These are phyloP conservation scores for Bradynema listronoti DNA, from an alignment of 1,140 invertebrate species.

Conservation along the genomic window DNA sequence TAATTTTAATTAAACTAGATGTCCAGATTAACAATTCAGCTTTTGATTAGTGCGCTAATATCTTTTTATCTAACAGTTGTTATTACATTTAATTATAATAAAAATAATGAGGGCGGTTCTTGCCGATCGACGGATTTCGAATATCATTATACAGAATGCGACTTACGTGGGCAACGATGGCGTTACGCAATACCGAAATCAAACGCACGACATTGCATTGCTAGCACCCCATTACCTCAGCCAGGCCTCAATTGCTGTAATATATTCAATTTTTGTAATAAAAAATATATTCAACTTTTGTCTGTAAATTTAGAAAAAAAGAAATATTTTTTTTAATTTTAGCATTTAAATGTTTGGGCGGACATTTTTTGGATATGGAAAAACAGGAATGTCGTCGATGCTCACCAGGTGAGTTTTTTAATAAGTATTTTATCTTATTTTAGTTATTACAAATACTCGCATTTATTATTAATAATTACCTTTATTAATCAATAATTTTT, in stretches of 20 bases:
- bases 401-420: slow-evolving; percentile 34
- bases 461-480: neutral
- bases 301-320: neutral
- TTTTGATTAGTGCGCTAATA: too few relatives aligned
- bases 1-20: too few relatives aligned
- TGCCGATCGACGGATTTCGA: slow-evolving; percentile 31
- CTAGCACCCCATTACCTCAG: slow-evolving; percentile 41
- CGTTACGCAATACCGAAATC: slow-evolving; percentile 44
- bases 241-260: slow-evolving; percentile 49
- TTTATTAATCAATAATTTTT: neutral
- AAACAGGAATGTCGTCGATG: slow-evolving; percentile 47
- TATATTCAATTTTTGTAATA: too few relatives aligned
- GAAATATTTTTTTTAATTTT: slow-evolving; percentile 27
- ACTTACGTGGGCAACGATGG: slow-evolving; percentile 45
- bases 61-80: too few relatives aligned
- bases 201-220: slow-evolving; percentile 33
- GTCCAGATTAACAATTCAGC: too few relatives aligned
- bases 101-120: neutral
- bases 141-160: slow-evolving; percentile 52
- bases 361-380: slow-evolving; percentile 51
- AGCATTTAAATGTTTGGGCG: slow-evolving; percentile 48
- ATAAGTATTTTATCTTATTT: slow-evolving; percentile 4
- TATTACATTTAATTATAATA: neutral
- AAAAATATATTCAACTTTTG: too few relatives aligned
- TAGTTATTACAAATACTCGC: neutral